Evolutionary conservation across 2,888 invertebrate genomes (phyloP).

Genomic region (Calameuta filiformis): DNA sequence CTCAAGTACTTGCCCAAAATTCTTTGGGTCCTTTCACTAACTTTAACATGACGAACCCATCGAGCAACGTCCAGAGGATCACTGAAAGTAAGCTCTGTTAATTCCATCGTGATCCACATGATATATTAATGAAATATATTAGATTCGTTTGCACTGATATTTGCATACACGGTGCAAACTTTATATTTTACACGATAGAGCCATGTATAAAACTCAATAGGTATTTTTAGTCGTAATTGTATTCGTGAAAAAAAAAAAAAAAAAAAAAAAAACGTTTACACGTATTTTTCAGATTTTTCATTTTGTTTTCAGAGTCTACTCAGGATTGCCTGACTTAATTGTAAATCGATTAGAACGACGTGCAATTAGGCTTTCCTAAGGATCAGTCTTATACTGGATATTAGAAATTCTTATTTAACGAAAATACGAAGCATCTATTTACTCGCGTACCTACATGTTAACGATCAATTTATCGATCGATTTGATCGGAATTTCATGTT

Average conservation of each 20-base stretch:
- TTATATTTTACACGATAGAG: not conserved
- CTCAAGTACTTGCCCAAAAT: constrained; percentile 9
- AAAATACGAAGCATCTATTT: not conserved
- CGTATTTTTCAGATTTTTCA: not conserved
- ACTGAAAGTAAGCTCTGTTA: constrained; percentile 21
- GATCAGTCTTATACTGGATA: not conserved
- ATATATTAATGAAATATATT: not conserved
- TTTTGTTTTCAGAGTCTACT: not conserved
- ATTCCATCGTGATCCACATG: not conserved
- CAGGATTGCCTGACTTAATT: not conserved
- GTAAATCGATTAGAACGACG: not conserved
- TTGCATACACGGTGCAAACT: not conserved
- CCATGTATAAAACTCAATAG: not conserved
- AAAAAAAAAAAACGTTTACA: not conserved
- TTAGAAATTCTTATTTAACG: not conserved
- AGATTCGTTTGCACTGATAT: not conserved
- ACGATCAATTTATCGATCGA: not conserved
- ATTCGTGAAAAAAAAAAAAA: not conserved
- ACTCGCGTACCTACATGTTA: not conserved
- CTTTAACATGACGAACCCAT: constrained; percentile 2
- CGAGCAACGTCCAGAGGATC: constrained; percentile 1
- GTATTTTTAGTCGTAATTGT: not conserved
- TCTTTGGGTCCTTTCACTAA: constrained; percentile 13
- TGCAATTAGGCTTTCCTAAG: not conserved
- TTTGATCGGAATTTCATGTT: not conserved